Base-by-base conservation (phyloP, 2,797 vertebrate species). In the Malacoctenus gilli region DNA sequence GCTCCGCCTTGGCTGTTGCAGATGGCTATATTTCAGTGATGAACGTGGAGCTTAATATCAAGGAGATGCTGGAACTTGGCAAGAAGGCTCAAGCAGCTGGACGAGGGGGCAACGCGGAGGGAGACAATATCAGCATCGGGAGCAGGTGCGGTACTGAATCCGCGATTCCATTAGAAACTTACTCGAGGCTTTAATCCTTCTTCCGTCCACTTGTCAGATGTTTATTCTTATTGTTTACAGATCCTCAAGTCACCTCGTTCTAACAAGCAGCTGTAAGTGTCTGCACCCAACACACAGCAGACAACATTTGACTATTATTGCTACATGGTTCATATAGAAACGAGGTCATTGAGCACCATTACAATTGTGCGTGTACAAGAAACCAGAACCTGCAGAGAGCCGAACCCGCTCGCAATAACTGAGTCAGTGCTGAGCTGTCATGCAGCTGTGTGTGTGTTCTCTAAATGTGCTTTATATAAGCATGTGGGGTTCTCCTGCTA, bases 201-300 rank as follows among this genome's bases (percentile, higher is more conserved):
- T n/a, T n/a, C n/a, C n/a, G n/a, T n/a, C n/a, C n/a, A n/a, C n/a
- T n/a, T n/a, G n/a, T n/a, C n/a, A n/a, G n/a, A n/a, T n/a, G n/a
- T n/a, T n/a, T n/a, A n/a, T n/a, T n/a, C n/a, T 8, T 55, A 30
- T 63, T 2, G 75, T 69, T 85, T 70, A 9, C 84, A 93, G 92
- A 79, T 92, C 90, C 0, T 92, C 92, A 0, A 86, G 61, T 25
- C 84, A 88, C 12, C 89, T 67, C 1, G 68, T 83, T 4, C 78
- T 85, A n/a, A 83, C 85, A 6, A 91, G 89, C 83, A 93, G 92
- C 53, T 93, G 92, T 93, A 72, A 89, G 91, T 92, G 25, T 63
- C 20, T n/a, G n/a, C n/a, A n/a, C n/a, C n/a, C n/a, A n/a, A n/a
- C n/a, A n/a, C n/a, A n/a, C n/a, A n/a, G n/a, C n/a, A n/a, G n/a